phyloP scores from a whole-genome alignment of 2,888 invertebrate genomes.

The Trichacis sp. region DNA sequence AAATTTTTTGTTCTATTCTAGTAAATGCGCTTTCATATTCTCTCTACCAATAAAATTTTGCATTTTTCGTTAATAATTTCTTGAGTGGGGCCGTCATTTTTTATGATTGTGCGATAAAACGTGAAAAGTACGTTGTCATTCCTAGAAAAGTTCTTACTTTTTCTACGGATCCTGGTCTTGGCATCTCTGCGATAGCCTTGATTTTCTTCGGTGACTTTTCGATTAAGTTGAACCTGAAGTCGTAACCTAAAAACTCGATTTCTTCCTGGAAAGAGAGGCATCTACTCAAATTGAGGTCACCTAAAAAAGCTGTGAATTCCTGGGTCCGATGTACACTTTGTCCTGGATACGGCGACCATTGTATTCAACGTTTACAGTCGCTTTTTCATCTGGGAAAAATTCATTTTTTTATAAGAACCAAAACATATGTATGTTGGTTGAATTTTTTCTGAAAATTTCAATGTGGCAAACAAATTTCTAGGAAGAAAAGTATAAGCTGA shows the following conservation, averaged over 20 bases:
- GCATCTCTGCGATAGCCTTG: neutral
- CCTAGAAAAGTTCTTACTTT: too few relatives aligned
- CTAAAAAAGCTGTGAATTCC: slow-evolving; percentile 10
- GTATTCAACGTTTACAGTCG: slow-evolving; percentile 1
- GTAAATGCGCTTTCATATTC: too few relatives aligned
- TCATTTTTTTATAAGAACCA: slow-evolving; percentile 14
- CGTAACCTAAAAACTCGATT: neutral
- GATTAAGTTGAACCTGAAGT: neutral
- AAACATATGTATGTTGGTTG: slow-evolving; percentile 7
- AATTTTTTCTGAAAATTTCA: slow-evolving; percentile 6
- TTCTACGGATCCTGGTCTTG: neutral
- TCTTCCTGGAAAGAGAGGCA: neutral
- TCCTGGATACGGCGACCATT: slow-evolving; percentile 10
- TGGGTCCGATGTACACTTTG: slow-evolving; percentile 17
- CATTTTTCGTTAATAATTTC: too few relatives aligned
- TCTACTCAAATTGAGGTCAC: slow-evolving; percentile 1
- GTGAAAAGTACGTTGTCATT: too few relatives aligned
- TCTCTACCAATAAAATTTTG: too few relatives aligned
- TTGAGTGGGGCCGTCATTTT: too few relatives aligned
- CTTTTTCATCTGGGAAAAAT: slow-evolving; percentile 25
- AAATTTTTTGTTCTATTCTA: too few relatives aligned
- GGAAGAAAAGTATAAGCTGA: slow-evolving; percentile 21
- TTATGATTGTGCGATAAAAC: too few relatives aligned
- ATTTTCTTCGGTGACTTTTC: neutral
- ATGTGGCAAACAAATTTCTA: neutral